A percentile compares a stretch with the other conserved stretches of the same genome.
Evolutionary conservation across 1,140 invertebrate species (phyloP).

Genomic region (Mercenaria mercenaria): DNA sequence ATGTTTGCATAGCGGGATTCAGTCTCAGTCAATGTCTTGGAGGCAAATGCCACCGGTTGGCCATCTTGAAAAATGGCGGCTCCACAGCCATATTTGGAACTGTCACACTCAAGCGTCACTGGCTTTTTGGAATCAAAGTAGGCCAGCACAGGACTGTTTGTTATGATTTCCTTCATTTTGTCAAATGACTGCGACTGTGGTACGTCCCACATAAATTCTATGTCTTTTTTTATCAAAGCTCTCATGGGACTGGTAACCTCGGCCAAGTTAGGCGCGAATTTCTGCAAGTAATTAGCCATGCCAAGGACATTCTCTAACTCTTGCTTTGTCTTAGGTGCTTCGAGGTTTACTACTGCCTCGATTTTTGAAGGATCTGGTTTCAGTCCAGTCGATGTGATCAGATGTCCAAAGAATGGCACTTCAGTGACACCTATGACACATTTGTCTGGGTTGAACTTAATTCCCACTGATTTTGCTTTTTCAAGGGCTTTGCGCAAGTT

Average conservation of each 20-base stretch:
- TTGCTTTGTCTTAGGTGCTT: constrained; percentile 76
- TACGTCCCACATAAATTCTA: constrained; percentile 75
- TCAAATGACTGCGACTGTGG: constrained; percentile 70
- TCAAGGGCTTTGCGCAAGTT: constrained; percentile 78
- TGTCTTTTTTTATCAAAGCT: constrained; percentile 57
- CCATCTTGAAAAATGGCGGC: constrained; percentile 8
- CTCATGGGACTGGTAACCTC: constrained; percentile 64
- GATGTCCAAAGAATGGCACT: constrained; percentile 59
- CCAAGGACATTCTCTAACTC: constrained; percentile 84
- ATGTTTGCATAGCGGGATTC: too few species aligned
- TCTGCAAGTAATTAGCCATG: constrained; percentile 84
- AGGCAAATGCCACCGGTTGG: constrained; percentile 34
- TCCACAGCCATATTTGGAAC: constrained; percentile 8
- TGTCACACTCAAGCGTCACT: neutral
- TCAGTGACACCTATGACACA: constrained; percentile 41
- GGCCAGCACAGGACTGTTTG: neutral
- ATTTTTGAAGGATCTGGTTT: constrained; percentile 81
- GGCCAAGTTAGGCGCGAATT: constrained; percentile 82
- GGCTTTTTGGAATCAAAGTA: neutral
- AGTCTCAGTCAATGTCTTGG: constrained; percentile 80
- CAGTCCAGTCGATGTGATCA: constrained; percentile 78
- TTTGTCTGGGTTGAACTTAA: constrained; percentile 85
- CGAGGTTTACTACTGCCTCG: constrained; percentile 75
- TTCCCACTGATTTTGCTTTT: constrained; percentile 83
- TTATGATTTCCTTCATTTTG: constrained; percentile 56